Conservation (phyloP, 2,797 vertebrate species). For the Pseudochromis fuscus region DNA sequence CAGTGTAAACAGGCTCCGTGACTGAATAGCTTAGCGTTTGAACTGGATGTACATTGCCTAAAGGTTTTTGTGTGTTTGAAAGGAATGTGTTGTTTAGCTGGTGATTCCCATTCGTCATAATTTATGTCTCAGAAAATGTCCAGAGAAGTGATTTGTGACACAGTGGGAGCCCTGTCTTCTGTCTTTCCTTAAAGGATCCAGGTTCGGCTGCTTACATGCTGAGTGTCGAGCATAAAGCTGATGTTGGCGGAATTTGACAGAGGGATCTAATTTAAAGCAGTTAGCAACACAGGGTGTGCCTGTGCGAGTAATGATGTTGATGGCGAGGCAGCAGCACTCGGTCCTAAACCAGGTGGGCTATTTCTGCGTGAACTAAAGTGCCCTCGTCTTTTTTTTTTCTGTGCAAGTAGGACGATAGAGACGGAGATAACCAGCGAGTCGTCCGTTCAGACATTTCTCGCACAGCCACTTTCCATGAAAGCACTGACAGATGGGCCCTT, state of each 20-base stretch:
- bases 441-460: constrained; percentile 14
- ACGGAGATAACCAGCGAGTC: constrained; percentile 29
- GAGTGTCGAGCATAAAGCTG: constrained; percentile 44
- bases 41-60: too few species aligned
- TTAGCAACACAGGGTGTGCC: constrained; percentile 51
- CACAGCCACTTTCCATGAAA: constrained; percentile 17
- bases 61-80: too few species aligned
- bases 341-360: constrained; percentile 22
- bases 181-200: constrained; percentile 11
- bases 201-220: constrained; percentile 11
- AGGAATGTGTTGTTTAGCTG: too few species aligned
- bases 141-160: too few species aligned
- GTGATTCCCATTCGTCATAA: too few species aligned
- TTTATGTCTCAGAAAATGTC: too few species aligned
- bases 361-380: constrained; percentile 9
- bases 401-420: background rate
- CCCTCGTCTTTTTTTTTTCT: constrained; percentile 7
- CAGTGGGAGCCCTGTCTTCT: too few species aligned
- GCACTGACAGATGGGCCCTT: constrained; percentile 49
- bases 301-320: constrained; percentile 46
- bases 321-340: constrained; percentile 14
- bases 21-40: too few species aligned
- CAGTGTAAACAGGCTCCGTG: too few species aligned
- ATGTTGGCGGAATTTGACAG: constrained; percentile 52
- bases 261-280: constrained; percentile 44